Conservation (phyloP, 2,113 vertebrate genomes). For the Gymnorhina tibicen region DNA sequence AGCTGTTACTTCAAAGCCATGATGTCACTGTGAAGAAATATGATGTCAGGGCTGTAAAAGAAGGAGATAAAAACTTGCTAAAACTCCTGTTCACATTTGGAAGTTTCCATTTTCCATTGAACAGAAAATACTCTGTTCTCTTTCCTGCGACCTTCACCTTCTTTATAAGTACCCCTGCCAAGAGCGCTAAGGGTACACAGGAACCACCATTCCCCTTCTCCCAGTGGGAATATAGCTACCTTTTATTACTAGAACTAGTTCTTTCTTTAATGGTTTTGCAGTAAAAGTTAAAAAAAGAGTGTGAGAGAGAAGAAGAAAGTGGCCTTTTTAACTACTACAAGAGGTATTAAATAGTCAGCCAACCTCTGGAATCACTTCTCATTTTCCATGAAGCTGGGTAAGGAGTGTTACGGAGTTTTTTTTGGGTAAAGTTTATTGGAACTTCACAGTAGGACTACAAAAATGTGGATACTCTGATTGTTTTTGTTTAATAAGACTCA, state of each 20-base stretch:
- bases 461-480: constrained; percentile 37
- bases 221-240: constrained; percentile 49
- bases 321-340: constrained; percentile 57
- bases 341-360: constrained; percentile 50
- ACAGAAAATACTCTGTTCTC: constrained; percentile 70
- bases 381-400: constrained; percentile 19
- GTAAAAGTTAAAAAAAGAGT: constrained; percentile 54
- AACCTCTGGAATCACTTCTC: constrained; percentile 23
- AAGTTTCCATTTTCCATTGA: constrained; percentile 58
- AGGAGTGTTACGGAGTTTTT: neutral
- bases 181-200: constrained; percentile 31
- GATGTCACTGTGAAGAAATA: constrained; percentile 60
- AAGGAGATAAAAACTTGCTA: constrained; percentile 50
- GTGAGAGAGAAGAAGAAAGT: constrained; percentile 45
- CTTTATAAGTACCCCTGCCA: constrained; percentile 56
- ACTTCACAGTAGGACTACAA: constrained; percentile 35
- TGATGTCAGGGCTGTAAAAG: constrained; percentile 71
- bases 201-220: constrained; percentile 30
- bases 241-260: constrained; percentile 67
- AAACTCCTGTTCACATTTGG: constrained; percentile 43
- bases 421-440: constrained; percentile 31
- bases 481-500: constrained; percentile 52
- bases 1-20: constrained; percentile 47
- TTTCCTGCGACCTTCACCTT: constrained; percentile 38
- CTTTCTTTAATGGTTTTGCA: constrained; percentile 70